Evolutionary conservation across 2,113 vertebrate genomes (phyloP).

Genomic region (Delphinus delphis): DNA sequence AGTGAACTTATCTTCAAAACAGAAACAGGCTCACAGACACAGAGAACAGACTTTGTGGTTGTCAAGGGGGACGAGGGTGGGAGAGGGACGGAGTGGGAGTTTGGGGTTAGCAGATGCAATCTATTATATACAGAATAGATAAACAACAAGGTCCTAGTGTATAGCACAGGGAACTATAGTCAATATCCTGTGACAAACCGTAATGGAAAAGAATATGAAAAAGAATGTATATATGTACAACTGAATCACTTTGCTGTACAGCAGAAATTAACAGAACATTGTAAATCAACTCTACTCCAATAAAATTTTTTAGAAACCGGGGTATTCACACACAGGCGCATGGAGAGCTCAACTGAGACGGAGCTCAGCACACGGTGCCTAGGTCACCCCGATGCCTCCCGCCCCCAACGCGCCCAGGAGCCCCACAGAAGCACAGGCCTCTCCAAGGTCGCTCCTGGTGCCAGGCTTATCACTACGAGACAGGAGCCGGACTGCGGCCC

Average conservation of each 20-base stretch:
- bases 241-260: background rate
- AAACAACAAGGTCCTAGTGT: background rate
- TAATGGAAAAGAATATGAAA: background rate
- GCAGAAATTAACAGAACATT: background rate
- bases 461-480: background rate
- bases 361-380: accelerated
- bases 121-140: background rate
- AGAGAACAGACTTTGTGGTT: background rate
- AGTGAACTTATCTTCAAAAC: too few relatives aligned
- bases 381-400: accelerated
- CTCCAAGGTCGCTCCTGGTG: accelerated
- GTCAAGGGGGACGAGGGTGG: too few relatives aligned
- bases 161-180: background rate
- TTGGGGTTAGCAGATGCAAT: background rate
- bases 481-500: accelerated
- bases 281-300: background rate
- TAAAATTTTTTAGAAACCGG: background rate
- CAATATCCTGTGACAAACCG: background rate
- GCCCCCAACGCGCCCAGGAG: background rate
- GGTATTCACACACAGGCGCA: background rate
- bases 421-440: accelerated
- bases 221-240: background rate
- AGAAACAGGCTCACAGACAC: background rate
- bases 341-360: background rate
- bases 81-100: background rate